Base-by-base conservation (phyloP, 92 coral and sea anemone genomes). In the Parazoanthus atlanticus region DNA sequence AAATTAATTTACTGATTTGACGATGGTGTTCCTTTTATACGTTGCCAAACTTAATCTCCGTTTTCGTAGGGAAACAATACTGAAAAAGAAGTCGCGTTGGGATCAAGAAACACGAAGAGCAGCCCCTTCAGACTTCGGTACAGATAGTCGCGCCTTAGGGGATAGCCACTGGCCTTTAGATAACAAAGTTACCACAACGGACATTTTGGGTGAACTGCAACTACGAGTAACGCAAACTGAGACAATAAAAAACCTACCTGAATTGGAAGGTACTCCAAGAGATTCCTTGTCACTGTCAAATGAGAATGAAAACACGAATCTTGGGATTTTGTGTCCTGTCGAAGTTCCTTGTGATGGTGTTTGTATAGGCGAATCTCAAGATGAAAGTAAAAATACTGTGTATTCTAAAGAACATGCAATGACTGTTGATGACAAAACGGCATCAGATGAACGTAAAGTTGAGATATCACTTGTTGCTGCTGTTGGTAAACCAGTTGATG, bases 81-180 rank as follows among this genome's bases (percentile, higher is more conserved):
- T 80, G 73, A 82, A 83, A 82, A 28, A 61, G 36, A 67, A 77
- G 26, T 89, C 94, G 74, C 89, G 94, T 31, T 92, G 94, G 93
- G 94, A 92, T 29, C 86, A 78, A 72, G 91, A 90, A 65, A 61
- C 85, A 80, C 86, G 88, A 26, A 85, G 52, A 80, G 16, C 41
- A 80, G 64, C 29, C 47, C 23, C 11, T 32, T 23, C 31, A 11
- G 40, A 80, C 33, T 41, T 23, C 46, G 74, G 81, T 12, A 26
- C 21, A 72, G 66, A 28, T 16, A 54, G 30, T 6, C 17, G 17
- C 28, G 83, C 31, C n/a, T 72, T 30, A 15, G 23, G 36, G 82
- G 21, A 75, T n/a, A 72, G 5, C 11, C 23, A 15, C 8, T 40
- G 16, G 15, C 2, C 61, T 66, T 33, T 49, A 43, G 41, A 67